These are phyloP conservation scores for Sciurus niger DNA, from an alignment of 2,113 vertebrate genomes.

Conservation along the genomic window DNA sequence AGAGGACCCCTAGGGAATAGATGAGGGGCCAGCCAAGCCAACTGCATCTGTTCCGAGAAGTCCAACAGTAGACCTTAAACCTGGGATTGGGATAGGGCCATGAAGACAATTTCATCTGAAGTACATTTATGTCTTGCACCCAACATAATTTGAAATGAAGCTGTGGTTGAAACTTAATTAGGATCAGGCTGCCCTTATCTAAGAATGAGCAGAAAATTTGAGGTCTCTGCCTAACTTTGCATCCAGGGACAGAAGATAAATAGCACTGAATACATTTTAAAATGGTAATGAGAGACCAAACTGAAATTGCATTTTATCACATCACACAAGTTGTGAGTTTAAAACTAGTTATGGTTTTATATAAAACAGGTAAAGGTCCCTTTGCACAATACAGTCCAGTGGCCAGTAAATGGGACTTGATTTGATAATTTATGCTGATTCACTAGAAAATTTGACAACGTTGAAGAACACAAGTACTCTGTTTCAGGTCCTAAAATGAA, in stretches of 20 bases:
- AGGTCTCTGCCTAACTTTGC: conserved; percentile 12
- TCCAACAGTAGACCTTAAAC: background rate
- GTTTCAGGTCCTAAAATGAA: conserved; percentile 21
- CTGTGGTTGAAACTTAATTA: background rate
- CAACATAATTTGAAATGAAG: conserved; percentile 2
- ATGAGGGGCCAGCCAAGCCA: background rate
- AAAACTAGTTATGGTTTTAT: conserved; percentile 16
- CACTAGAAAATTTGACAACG: background rate
- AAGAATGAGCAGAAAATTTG: conserved; percentile 43
- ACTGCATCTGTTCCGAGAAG: background rate
- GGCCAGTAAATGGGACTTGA: background rate
- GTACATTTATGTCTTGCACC: background rate
- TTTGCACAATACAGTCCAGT: background rate
- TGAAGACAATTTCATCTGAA: background rate
- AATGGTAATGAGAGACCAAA: background rate
- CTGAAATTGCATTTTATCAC: background rate
- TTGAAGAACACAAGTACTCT: conserved; percentile 44
- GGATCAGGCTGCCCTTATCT: background rate
- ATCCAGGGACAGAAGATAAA: conserved; percentile 3
- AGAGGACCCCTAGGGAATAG: background rate
- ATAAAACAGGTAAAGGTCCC: background rate
- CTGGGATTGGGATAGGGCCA: no score
- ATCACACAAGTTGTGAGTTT: background rate
- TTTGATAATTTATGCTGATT: background rate
- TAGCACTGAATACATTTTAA: background rate